Conservation (phyloP, 2,888 invertebrate species). For the Parasteatoda lunata region DNA sequence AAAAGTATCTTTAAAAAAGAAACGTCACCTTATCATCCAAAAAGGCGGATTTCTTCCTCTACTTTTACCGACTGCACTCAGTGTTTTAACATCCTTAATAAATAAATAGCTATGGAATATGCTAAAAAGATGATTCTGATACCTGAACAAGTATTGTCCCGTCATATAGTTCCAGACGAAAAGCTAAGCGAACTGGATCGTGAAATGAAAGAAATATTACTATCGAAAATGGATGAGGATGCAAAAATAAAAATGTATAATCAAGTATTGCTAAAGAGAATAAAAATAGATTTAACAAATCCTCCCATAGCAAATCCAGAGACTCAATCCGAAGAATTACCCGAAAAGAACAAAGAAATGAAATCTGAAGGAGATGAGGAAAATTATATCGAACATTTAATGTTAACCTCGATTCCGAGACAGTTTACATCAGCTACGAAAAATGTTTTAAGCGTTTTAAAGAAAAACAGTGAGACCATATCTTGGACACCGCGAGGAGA, state of each 20-base stretch:
- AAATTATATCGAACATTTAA: background rate
- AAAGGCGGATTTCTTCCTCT: background rate
- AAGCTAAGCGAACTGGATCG: constrained; percentile 8
- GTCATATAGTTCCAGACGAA: background rate
- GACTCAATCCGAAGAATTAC: no score
- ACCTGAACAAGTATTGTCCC: background rate
- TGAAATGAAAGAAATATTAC: constrained; percentile 4
- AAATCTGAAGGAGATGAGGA: background rate
- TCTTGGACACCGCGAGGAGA: no score
- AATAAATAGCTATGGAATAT: constrained; percentile 1
- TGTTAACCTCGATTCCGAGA: no score
- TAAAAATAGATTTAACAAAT: background rate
- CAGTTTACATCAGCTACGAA: no score
- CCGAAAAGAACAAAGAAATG: background rate
- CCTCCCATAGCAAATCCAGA: background rate
- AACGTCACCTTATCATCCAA: background rate
- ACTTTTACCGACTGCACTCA: background rate
- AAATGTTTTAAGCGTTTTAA: no score
- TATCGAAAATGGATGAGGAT: background rate
- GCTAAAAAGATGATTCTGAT: constrained; percentile 6
- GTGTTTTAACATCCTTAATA: background rate
- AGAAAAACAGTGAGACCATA: no score
- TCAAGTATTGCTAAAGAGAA: constrained; percentile 12
- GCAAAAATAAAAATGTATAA: constrained; percentile 3
- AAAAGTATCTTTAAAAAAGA: background rate